Evolutionary conservation across 1,140 invertebrate genomes (phyloP), one percentile per base, ranked within the genome.

Genomic region (Tetranychus urticae): DNA sequence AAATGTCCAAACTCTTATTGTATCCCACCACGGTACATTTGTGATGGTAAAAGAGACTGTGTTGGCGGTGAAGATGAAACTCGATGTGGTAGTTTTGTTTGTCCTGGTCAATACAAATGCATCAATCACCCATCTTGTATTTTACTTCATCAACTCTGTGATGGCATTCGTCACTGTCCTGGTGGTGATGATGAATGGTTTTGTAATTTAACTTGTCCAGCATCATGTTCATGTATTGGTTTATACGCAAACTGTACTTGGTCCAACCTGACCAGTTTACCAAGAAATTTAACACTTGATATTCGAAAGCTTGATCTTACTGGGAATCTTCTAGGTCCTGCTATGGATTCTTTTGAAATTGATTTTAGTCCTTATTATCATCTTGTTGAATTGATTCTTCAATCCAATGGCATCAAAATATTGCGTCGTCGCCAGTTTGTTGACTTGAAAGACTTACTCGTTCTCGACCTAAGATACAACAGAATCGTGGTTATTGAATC

Each of bases 1-100:
- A 74, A 74, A 63, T 74, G 73, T 64, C 66, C 68, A 4, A 65
- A 68, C 37, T 69, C 68, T 13, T 73, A 72, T 62, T 74, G 73
- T 56, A 71, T 74, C n/a, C 68, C 70, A 35, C 61, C 62, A 3
- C 52, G 62, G 2, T 69, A 69, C 42, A 62, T 66, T 8, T 74
- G 73, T 64, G 70, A 74, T 62, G 66, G 64, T 12, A 66, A 66
- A 52, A 64, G 67, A 42, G 72, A 74, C 61, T 74, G 73, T 61
- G 61, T 65, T 13, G 69, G 68, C 23, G 70, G 71, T 4, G 65
- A 60, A 14, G 69, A 70, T 61, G 69, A 70, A 59, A 46, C 66
- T 56, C 63, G 68, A 36, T 70, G 69, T 48, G 64, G 65, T 66
- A 65, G 60, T 59, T 68, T 66, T 50, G 55, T 54, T 8, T 70